phyloP scores from a whole-genome alignment of 2,888 invertebrate genomes.

The Morpho deidamia region DNA sequence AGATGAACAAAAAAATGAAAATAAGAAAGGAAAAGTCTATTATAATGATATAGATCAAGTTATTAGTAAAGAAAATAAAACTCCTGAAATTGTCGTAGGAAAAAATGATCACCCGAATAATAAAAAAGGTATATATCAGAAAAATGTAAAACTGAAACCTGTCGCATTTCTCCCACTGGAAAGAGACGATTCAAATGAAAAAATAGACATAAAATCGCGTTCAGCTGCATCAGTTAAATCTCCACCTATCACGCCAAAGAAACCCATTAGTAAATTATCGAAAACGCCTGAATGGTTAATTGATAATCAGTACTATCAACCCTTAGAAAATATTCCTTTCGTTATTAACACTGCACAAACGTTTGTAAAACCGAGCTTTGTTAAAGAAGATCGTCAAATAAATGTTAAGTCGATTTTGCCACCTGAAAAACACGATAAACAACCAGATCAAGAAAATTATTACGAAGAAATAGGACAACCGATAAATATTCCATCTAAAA shows the following conservation, averaged over 20 bases:
- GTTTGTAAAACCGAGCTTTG: constrained; percentile 29
- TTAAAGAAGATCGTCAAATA: constrained; percentile 18
- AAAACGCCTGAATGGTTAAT: constrained; percentile 57
- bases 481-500: constrained; percentile 29
- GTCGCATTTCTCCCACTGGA: constrained; percentile 50
- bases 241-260: constrained; percentile 23
- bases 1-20: constrained; percentile 28
- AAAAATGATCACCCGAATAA: constrained; percentile 28
- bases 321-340: constrained; percentile 57
- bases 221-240: constrained; percentile 35
- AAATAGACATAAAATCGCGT: constrained; percentile 33
- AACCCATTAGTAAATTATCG: constrained; percentile 44
- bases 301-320: constrained; percentile 65
- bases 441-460: constrained; percentile 55
- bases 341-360: constrained; percentile 49
- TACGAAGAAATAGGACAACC: constrained; percentile 68
- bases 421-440: constrained; percentile 28
- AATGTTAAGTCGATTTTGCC: constrained; percentile 35
- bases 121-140: constrained; percentile 50
- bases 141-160: constrained; percentile 48
- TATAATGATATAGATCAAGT: constrained; percentile 65
- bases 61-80: constrained; percentile 30
- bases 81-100: background rate
- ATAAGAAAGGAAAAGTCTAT: constrained; percentile 49
- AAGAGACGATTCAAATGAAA: constrained; percentile 41